Evolutionary conservation across 2,113 vertebrate species (phyloP).

Genomic region (Psilopsiagon aurifrons): DNA sequence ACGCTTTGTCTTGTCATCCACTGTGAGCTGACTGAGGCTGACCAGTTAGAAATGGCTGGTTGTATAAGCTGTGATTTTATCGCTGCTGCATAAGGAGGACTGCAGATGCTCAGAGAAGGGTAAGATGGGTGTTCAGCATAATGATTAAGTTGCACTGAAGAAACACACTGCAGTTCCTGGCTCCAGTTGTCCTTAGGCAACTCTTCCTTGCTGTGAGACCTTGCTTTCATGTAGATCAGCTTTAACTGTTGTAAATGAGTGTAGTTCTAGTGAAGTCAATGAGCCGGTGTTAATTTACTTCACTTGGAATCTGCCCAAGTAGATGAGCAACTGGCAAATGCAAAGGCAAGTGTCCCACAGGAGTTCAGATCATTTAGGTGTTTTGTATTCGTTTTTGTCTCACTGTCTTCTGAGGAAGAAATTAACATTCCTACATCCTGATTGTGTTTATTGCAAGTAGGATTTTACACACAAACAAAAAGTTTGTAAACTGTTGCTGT

Average conservation of each 20-base stretch:
- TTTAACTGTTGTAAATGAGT: neutral
- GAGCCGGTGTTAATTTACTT: neutral
- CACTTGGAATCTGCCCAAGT: neutral
- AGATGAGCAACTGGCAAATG: neutral
- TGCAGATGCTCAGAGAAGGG: neutral
- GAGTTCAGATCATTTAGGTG: neutral
- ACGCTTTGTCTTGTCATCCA: neutral
- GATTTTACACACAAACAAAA: conserved; percentile 38
- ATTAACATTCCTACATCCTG: conserved; percentile 36
- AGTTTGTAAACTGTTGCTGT: conserved; percentile 55
- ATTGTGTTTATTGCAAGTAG: conserved; percentile 51
- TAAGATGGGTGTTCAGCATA: neutral
- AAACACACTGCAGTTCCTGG: neutral
- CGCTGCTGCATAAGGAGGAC: neutral
- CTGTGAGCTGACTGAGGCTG: neutral
- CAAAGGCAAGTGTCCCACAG: neutral
- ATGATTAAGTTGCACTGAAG: neutral
- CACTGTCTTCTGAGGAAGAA: conserved; percentile 3
- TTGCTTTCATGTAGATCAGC: neutral
- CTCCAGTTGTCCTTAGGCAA: neutral
- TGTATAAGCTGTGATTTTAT: neutral
- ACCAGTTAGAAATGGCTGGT: neutral
- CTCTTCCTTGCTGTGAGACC: neutral
- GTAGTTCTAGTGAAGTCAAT: neutral
- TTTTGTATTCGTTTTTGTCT: neutral